phyloP scores from a whole-genome alignment of 1,140 invertebrate genomes.

The Drosophila micromelanica region DNA sequence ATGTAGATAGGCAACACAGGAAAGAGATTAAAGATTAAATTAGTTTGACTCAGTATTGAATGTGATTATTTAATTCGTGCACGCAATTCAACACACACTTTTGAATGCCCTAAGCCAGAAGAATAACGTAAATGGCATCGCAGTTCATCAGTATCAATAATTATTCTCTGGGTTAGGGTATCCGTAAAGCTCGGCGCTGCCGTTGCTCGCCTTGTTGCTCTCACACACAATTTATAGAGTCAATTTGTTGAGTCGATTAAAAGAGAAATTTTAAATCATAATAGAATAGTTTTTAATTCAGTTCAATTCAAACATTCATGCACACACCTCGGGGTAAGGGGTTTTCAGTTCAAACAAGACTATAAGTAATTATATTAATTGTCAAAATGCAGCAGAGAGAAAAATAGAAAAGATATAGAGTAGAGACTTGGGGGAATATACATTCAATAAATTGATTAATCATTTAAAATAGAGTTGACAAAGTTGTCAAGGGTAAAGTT shows the following conservation, averaged over 20 bases:
- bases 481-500: not conserved
- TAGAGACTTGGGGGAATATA: conserved; percentile 4
- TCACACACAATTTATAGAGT: conserved; percentile 23
- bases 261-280: conserved; percentile 38
- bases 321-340: conserved; percentile 45
- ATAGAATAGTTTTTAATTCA: conserved; percentile 48
- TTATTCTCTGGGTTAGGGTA: conserved; percentile 5
- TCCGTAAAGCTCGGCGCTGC: conserved; percentile 15
- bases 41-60: conserved; percentile 5
- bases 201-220: conserved; percentile 1
- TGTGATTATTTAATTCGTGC: too few relatives aligned
- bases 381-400: conserved; percentile 36
- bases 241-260: conserved; percentile 7
- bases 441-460: conserved; percentile 52
- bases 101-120: conserved; percentile 14
- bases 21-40: conserved; percentile 37
- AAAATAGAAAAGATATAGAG: conserved; percentile 10
- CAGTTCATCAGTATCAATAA: too few relatives aligned
- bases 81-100: not conserved
- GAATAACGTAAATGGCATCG: too few relatives aligned
- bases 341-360: conserved; percentile 26
- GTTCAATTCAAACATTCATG: conserved; percentile 49
- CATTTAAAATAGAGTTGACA: conserved; percentile 11
- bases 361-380: conserved; percentile 47
- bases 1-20: not conserved